A percentile compares a stretch with the other conserved stretches of the same genome.
Evolutionary conservation across 2,113 vertebrate genomes (phyloP).

Genomic region (Oryzias melastigma): DNA sequence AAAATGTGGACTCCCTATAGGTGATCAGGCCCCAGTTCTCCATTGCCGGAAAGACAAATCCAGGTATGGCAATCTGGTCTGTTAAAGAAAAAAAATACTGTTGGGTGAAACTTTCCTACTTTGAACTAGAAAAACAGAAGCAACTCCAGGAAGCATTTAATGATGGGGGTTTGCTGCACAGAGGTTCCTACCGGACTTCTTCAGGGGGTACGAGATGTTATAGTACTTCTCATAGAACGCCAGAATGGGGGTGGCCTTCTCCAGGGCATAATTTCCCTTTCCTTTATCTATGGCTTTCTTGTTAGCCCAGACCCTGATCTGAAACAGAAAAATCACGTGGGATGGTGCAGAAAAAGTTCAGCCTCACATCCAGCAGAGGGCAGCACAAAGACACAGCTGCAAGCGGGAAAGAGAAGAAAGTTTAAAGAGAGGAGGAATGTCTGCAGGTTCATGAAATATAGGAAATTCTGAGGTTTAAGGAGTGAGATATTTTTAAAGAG

Average conservation of each 20-base stretch:
- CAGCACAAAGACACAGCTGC: slow-evolving; percentile 4
- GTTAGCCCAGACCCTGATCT: slow-evolving; percentile 93
- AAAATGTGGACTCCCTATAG: slow-evolving; percentile 86
- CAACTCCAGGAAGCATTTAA: background rate
- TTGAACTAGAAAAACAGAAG: background rate
- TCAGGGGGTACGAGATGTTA: slow-evolving; percentile 78
- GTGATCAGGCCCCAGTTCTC: slow-evolving; percentile 98
- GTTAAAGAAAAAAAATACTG: background rate
- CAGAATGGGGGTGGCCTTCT: slow-evolving; percentile 80
- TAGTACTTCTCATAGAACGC: slow-evolving; percentile 80
- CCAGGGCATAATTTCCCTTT: slow-evolving; percentile 80
- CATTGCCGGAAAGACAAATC: slow-evolving; percentile 90
- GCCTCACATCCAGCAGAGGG: slow-evolving; percentile 48
- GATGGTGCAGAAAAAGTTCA: background rate
- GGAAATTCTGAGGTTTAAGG: too few species aligned
- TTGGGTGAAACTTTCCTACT: background rate
- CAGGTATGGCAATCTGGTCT: slow-evolving; percentile 91
- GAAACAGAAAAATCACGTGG: slow-evolving; percentile 4
- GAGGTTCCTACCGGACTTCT: slow-evolving; percentile 82
- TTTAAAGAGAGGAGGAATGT: too few species aligned
- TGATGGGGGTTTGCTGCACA: background rate
- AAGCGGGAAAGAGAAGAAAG: background rate
- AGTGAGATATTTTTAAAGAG: too few species aligned
- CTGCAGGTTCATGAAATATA: too few species aligned
- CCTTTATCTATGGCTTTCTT: slow-evolving; percentile 64